These are phyloP conservation scores for Pyrocephalus nanus DNA, from an alignment of 2,797 vertebrate species.

Conservation along the genomic window DNA sequence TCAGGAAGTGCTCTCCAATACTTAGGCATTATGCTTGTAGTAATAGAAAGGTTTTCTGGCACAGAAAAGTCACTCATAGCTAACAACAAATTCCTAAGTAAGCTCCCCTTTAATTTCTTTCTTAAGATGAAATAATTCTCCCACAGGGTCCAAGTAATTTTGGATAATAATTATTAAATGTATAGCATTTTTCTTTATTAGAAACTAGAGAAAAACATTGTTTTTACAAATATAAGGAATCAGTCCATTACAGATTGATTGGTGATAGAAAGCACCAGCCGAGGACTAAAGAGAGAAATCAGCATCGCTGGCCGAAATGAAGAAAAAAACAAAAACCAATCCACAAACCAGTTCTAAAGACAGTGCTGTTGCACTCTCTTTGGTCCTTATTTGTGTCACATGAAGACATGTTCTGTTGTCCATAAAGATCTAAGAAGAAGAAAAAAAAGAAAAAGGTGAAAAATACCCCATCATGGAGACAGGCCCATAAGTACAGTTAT, in stretches of 20 bases:
- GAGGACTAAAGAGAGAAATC: neutral
- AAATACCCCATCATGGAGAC: neutral
- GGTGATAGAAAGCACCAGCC: neutral
- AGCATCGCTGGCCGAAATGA: neutral
- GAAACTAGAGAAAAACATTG: neutral
- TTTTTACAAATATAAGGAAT: neutral
- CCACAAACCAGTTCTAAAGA: neutral
- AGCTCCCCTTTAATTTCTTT: neutral
- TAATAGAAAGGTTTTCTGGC: neutral
- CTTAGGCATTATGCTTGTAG: neutral
- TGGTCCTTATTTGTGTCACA: neutral
- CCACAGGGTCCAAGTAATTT: neutral
- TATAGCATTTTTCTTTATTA: neutral
- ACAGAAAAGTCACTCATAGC: neutral
- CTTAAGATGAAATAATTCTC: neutral
- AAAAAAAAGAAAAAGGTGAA: too few relatives aligned
- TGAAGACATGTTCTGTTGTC: neutral
- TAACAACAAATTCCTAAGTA: neutral
- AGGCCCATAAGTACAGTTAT: neutral
- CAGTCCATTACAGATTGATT: neutral
- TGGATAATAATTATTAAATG: neutral
- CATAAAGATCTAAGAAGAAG: neutral
- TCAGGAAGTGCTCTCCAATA: neutral
- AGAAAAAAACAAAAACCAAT: neutral
- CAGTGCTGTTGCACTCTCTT: neutral